A percentile compares a stretch with the other conserved stretches of the same genome.
Conservation (phyloP, 2,888 invertebrate species). For the Amiota communis region DNA sequence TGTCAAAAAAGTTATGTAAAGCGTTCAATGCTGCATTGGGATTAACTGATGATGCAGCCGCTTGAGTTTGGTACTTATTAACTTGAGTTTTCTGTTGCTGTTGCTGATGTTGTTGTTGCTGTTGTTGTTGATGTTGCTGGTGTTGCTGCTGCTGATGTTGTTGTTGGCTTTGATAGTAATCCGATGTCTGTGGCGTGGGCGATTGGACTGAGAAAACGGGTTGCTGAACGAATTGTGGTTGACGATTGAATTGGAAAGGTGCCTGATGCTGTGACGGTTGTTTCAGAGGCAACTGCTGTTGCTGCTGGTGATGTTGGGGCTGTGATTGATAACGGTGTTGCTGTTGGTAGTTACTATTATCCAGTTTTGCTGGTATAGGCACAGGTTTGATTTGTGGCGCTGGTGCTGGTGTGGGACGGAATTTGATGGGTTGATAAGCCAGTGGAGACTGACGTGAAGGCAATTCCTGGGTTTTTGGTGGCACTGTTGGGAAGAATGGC, state of each 20-base stretch:
- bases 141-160: conserved; percentile 35
- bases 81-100: conserved; percentile 42
- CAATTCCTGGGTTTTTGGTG: conserved; percentile 59
- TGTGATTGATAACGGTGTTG: conserved; percentile 57
- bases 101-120: conserved; percentile 36
- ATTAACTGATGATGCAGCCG: conserved; percentile 45
- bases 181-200: conserved; percentile 53
- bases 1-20: conserved; percentile 61
- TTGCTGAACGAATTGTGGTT: conserved; percentile 68
- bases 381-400: conserved; percentile 58
- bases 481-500: conserved; percentile 64
- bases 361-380: conserved; percentile 61
- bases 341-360: conserved; percentile 63
- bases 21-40: conserved; percentile 70
- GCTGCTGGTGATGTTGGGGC: conserved; percentile 59
- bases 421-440: conserved; percentile 70
- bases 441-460: conserved; percentile 50
- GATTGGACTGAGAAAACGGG: conserved; percentile 61
- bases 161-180: conserved; percentile 49
- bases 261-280: conserved; percentile 60
- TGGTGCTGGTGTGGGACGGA: conserved; percentile 67
- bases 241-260: conserved; percentile 73
- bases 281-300: conserved; percentile 52
- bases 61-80: conserved; percentile 34
- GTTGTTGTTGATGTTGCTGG: conserved; percentile 44